Evolutionary conservation across 2,113 vertebrate genomes (phyloP), one percentile per base, ranked within the genome.

Genomic region (Chauna torquata): DNA sequence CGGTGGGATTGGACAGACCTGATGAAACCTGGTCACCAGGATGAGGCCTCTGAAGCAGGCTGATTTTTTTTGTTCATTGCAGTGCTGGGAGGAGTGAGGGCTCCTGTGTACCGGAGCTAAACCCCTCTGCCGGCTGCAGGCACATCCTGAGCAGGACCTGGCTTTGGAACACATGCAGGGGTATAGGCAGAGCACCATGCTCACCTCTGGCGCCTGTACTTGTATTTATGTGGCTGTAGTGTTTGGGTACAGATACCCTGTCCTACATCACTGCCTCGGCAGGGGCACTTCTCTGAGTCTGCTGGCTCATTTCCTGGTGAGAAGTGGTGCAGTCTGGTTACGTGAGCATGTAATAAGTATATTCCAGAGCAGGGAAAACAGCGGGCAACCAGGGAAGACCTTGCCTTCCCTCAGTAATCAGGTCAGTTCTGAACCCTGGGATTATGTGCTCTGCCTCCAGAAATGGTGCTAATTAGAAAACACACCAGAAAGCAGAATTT

Each of bases 401-500:
- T 22, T 25, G 18, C 34, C 27, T 86, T 34, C 38, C 68, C 55
- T 61, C 38, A 57, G 69, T 34, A 90, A 80, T 20, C 77, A 58
- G 70, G 42, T 91, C 70, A 88, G 34, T 57, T 27, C 75, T 76
- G 57, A 23, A n/a, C 30, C 20, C 70, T 45, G 75, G 81, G 44
- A 89, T 89, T 66, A 91, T 28, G 58, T 49, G 25, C 38, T 87
- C 47, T 85, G 52, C 78, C 81, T 94, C 44, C 87, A 95, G 78
- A 92, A 91, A 85, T 0, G 3, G 24, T 36, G 34, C 16, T 87
- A 82, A 94, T 94, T 91, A 88, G 84, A 82, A 90, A 72, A 85
- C 36, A 34, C 70, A 72, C 0, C 11, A 66, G 83, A 79, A 96
- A 95, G 92, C 72, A 54, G 87, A 88, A 90, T 94, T 95, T 95